phyloP scores from a whole-genome alignment of 2,113 vertebrate species.

The Lethenteron reissneri region DNA sequence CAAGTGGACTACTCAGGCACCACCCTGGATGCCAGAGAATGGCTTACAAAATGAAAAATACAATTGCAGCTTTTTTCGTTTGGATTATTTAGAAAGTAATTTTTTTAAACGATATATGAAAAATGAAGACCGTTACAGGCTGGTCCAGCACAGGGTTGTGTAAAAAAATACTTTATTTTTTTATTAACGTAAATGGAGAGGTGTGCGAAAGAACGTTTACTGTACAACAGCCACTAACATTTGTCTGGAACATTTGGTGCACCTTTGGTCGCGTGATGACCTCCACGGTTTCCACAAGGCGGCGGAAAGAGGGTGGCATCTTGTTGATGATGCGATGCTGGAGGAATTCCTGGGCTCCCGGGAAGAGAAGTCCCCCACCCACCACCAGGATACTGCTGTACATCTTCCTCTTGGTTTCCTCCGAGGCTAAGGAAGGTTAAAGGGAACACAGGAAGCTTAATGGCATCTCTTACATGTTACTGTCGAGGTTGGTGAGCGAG shows the following conservation, averaged over 20 bases:
- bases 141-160: neutral
- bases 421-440: constrained; percentile 40
- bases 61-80: no score
- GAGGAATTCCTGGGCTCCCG: constrained; percentile 74
- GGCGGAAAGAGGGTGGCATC: constrained; percentile 89
- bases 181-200: no score
- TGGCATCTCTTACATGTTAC: neutral
- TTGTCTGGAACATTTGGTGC: constrained; percentile 3
- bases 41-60: no score
- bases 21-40: no score
- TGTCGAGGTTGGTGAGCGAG: neutral
- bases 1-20: no score
- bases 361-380: constrained; percentile 83
- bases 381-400: constrained; percentile 91
- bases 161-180: neutral
- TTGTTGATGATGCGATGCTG: constrained; percentile 94
- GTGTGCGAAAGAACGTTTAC: no score
- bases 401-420: constrained; percentile 97
- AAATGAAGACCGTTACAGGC: no score
- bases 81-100: no score
- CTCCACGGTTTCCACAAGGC: constrained; percentile 83
- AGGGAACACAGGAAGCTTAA: neutral
- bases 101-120: no score
- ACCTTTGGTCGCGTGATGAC: constrained; percentile 94
- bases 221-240: no score